These are phyloP conservation scores for Ceyx erithaca DNA, from an alignment of 2,797 vertebrate species.

Conservation along the genomic window DNA sequence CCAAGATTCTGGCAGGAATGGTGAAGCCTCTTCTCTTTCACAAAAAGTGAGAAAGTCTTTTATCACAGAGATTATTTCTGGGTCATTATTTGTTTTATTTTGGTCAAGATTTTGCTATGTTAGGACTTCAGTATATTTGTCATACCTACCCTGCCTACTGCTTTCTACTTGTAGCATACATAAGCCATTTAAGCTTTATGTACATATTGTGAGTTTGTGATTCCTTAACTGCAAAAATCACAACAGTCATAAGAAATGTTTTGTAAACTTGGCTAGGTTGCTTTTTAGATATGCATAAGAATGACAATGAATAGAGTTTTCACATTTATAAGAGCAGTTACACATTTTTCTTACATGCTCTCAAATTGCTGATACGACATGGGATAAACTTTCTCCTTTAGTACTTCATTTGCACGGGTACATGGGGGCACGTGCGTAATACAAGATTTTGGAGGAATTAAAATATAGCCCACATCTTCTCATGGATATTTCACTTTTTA, in stretches of 20 bases:
- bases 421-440: not conserved
- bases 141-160: conserved; percentile 41
- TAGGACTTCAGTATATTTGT: conserved; percentile 48
- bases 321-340: conserved; percentile 41
- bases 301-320: conserved; percentile 27
- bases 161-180: conserved; percentile 72
- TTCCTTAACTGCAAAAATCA: conserved; percentile 62
- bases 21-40: conserved; percentile 97
- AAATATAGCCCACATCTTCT: conserved; percentile 28
- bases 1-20: conserved; percentile 98
- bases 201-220: conserved; percentile 52
- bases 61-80: conserved; percentile 51
- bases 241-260: conserved; percentile 56
- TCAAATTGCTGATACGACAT: conserved; percentile 16
- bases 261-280: conserved; percentile 57
- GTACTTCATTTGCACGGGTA: not conserved
- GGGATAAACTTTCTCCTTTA: conserved; percentile 38
- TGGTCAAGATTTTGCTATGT: conserved; percentile 52
- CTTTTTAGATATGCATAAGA: conserved; percentile 59
- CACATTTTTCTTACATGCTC: conserved; percentile 51
- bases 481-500: not conserved
- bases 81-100: conserved; percentile 41
- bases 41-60: conserved; percentile 85
- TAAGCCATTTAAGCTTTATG: conserved; percentile 60
- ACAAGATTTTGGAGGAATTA: conserved; percentile 18